A percentile compares a stretch with the other conserved stretches of the same genome.
These are phyloP conservation scores for Yasuhikotakia modesta DNA, from an alignment of 2,797 vertebrate genomes.

Conservation along the genomic window DNA sequence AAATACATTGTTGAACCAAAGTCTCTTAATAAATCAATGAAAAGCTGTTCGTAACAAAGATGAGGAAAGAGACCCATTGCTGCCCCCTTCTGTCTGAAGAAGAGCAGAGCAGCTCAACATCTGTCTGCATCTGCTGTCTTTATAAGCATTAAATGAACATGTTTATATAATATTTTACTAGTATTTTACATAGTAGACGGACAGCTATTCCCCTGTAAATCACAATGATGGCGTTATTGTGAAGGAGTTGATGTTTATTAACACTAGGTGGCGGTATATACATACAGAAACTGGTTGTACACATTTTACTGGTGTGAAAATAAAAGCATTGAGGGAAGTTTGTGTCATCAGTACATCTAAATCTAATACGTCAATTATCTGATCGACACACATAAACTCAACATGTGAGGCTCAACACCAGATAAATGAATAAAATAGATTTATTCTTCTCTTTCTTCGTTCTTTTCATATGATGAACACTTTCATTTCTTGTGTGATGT, in stretches of 20 bases:
- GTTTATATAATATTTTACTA: no score
- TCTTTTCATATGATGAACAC: neutral
- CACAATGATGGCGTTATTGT: neutral
- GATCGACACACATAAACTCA: no score
- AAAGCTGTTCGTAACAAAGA: neutral
- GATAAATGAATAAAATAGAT: no score
- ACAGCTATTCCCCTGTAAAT: neutral
- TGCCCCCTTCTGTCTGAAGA: constrained; percentile 4
- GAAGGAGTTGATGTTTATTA: neutral
- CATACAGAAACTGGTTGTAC: neutral
- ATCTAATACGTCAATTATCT: no score
- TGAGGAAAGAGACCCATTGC: neutral
- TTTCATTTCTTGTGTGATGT: constrained; percentile 11
- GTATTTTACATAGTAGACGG: no score
- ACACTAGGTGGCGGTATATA: constrained; percentile 1
- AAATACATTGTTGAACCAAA: no score
- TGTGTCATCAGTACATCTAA: no score
- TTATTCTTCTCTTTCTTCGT: neutral
- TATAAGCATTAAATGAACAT: no score
- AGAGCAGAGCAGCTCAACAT: neutral
- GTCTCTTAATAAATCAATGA: neutral
- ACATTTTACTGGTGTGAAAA: neutral
- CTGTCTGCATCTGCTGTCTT: neutral
- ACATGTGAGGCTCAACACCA: no score
- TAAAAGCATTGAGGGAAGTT: neutral